A percentile compares a stretch with the other conserved stretches of the same genome.
phyloP scores from a whole-genome alignment of 2,888 invertebrate genomes.

The Agrilus biguttatus region DNA sequence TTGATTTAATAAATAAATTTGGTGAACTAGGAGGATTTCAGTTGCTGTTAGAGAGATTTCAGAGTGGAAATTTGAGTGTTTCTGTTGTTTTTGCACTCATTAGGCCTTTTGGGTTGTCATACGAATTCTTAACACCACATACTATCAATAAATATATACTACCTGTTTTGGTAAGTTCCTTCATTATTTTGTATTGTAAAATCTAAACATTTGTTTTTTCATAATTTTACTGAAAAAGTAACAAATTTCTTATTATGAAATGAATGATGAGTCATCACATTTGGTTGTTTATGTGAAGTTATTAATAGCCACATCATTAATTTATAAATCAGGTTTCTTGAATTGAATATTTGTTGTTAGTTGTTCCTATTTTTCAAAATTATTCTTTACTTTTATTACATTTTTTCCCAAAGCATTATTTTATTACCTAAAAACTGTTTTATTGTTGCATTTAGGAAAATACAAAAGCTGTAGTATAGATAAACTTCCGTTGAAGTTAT shows the following conservation, averaged over 20 bases:
- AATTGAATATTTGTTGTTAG: no score
- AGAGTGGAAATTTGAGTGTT: constrained; percentile 58
- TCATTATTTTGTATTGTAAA: background rate
- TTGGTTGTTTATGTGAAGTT: no score
- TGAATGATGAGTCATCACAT: no score
- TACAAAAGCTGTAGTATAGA: no score
- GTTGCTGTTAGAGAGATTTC: constrained; percentile 69
- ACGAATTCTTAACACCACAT: constrained; percentile 77
- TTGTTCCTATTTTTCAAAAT: no score
- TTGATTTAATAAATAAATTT: constrained; percentile 89
- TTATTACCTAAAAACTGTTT: no score
- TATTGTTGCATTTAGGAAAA: no score
- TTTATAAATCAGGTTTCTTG: no score
- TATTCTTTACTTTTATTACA: no score
- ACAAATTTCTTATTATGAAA: background rate
- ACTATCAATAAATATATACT: constrained; percentile 86
- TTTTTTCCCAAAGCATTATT: no score
- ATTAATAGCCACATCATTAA: no score
- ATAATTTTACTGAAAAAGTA: background rate
- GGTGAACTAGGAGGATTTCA: constrained; percentile 83
- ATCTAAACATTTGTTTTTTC: background rate
- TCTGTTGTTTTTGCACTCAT: constrained; percentile 68
- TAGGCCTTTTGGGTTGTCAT: constrained; percentile 83
- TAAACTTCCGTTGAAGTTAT: no score
- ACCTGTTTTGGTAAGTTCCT: constrained; percentile 64